Conservation (phyloP, 23 tunicate species). For the Styela clava region DNA sequence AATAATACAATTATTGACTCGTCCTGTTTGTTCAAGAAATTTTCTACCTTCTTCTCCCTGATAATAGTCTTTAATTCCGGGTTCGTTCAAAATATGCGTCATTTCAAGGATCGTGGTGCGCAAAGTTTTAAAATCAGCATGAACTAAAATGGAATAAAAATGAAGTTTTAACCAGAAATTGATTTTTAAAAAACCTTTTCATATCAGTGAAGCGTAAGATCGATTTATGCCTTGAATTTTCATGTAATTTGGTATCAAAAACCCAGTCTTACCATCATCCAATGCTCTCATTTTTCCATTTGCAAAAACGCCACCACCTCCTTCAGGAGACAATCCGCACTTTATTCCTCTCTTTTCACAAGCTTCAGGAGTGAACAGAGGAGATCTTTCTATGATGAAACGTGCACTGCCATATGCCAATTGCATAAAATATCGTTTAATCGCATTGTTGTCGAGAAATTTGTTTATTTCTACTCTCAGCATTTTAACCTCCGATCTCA, state of each 20-base stretch:
- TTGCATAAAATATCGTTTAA: background rate
- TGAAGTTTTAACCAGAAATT: too few species aligned
- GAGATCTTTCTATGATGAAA: background rate
- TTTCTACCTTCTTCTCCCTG: conserved; percentile 20
- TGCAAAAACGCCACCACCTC: conserved; percentile 1
- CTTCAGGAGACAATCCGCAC: conserved; percentile 10
- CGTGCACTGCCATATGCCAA: background rate
- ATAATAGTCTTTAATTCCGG: conserved; percentile 41
- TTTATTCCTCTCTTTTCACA: background rate
- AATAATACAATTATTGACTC: conserved; percentile 6
- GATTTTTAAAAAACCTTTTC: too few species aligned
- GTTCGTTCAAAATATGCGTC: background rate
- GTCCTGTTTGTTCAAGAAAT: conserved; percentile 26
- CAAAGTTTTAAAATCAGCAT: too few species aligned
- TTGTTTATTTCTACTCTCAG: background rate
- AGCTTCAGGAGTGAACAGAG: background rate
- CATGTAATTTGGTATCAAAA: too few species aligned
- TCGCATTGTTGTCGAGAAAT: background rate
- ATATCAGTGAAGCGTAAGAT: too few species aligned
- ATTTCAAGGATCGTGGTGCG: too few species aligned
- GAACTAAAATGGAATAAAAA: too few species aligned
- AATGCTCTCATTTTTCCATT: background rate
- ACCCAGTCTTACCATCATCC: background rate
- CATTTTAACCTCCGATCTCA: conserved; percentile 1
- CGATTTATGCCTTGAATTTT: too few species aligned